A percentile compares a stretch with the other conserved stretches of the same genome.
These are phyloP conservation scores for Margarornis squamiger DNA, from an alignment of 2,797 vertebrate species.

Conservation along the genomic window DNA sequence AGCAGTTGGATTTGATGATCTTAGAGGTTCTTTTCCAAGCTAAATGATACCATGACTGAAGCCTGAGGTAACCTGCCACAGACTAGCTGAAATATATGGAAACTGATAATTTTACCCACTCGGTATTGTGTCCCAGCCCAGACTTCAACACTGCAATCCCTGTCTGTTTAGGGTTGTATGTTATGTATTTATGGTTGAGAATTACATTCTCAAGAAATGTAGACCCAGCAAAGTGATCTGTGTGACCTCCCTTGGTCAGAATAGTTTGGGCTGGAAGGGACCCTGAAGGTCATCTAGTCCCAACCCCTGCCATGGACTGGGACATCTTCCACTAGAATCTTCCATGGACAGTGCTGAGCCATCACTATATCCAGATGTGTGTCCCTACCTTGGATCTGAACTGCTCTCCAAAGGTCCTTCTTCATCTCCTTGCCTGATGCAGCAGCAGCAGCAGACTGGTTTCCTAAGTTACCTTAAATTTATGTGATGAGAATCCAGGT, in stretches of 20 bases:
- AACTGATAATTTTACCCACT: background rate
- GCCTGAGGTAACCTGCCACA: rapidly evolving
- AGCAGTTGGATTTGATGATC: rapidly evolving
- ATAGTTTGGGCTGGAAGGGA: background rate
- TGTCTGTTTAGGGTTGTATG: background rate
- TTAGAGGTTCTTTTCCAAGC: background rate
- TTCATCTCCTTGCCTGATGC: background rate
- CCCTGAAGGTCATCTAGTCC: background rate
- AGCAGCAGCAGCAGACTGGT: background rate
- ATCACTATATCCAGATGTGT: rapidly evolving
- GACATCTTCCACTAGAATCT: background rate
- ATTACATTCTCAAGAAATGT: background rate
- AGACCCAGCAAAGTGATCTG: background rate
- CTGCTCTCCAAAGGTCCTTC: background rate
- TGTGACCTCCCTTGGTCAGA: background rate
- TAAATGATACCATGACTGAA: background rate
- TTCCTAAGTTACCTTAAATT: background rate
- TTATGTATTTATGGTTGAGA: background rate
- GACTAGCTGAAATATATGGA: background rate
- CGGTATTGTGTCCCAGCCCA: background rate
- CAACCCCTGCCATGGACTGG: background rate
- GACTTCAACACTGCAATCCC: background rate
- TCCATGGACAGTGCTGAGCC: background rate
- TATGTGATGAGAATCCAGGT: background rate
- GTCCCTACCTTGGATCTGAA: background rate